These are phyloP conservation scores for Bibio marci DNA, from an alignment of 2,888 invertebrate genomes.

Conservation along the genomic window DNA sequence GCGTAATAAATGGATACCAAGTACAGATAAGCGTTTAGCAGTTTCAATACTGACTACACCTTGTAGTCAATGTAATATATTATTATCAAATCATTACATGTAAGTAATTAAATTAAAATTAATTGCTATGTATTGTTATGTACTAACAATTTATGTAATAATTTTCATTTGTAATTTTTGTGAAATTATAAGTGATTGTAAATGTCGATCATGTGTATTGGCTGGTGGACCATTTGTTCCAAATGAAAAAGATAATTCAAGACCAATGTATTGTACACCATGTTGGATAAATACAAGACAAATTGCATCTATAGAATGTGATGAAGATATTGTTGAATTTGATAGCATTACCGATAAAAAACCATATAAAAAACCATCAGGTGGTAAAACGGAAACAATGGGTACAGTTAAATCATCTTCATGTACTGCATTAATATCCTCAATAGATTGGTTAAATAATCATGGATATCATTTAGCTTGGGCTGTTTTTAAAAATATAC, in stretches of 20 bases:
- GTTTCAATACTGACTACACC: slow-evolving; percentile 21
- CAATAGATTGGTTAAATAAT: background rate
- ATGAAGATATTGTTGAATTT: no score
- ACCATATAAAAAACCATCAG: no score
- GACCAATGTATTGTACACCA: slow-evolving; percentile 24
- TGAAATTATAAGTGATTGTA: slow-evolving; percentile 23
- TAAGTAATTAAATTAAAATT: slow-evolving; percentile 12
- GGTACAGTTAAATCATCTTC: no score
- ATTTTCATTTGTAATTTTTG: background rate
- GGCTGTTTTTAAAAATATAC: slow-evolving; percentile 27
- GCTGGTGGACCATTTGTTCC: slow-evolving; percentile 22
- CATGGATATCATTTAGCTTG: slow-evolving; percentile 25
- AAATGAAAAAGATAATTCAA: slow-evolving; percentile 15
- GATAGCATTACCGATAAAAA: no score
- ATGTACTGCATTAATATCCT: no score
- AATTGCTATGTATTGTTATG: background rate
- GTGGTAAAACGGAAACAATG: background rate
- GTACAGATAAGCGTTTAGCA: no score
- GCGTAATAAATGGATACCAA: slow-evolving; percentile 23
- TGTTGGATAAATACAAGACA: slow-evolving; percentile 12
- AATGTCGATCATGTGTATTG: slow-evolving; percentile 27
- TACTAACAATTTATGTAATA: background rate
- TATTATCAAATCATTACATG: slow-evolving; percentile 25
- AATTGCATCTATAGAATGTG: no score
- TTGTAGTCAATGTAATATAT: slow-evolving; percentile 23